A percentile compares a stretch with the other conserved stretches of the same genome.
Conservation (phyloP, 2,888 invertebrate species). For the Acleris cristana region DNA sequence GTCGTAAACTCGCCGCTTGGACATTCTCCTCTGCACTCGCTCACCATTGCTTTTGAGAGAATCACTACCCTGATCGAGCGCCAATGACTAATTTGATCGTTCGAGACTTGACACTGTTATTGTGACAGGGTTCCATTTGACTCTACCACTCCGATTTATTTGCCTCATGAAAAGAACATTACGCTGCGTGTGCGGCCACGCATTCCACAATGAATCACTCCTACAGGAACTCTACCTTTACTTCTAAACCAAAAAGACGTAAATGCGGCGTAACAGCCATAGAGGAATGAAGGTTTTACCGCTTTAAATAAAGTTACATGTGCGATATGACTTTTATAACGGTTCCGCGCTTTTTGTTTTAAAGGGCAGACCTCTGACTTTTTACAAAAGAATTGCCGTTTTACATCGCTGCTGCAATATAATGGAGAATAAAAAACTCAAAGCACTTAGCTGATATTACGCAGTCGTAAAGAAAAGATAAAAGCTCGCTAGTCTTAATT, state of each 20-base stretch:
- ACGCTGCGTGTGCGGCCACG: constrained; percentile 3
- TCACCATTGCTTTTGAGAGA: too few relatives aligned
- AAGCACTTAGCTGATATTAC: constrained; percentile 32
- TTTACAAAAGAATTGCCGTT: constrained; percentile 34
- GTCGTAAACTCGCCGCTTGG: too few relatives aligned
- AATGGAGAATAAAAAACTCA: constrained; percentile 29
- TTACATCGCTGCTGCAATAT: constrained; percentile 26
- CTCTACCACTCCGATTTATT: too few relatives aligned
- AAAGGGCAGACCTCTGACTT: constrained; percentile 10
- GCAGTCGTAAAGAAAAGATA: constrained; percentile 19
- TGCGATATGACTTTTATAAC: constrained; percentile 10
- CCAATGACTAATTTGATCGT: too few relatives aligned
- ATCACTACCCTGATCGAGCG: too few relatives aligned
- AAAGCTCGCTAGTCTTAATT: constrained; percentile 23
- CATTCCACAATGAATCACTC: constrained; percentile 27
- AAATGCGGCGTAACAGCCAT: too few relatives aligned
- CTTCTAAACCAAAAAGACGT: too few relatives aligned
- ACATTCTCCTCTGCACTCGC: too few relatives aligned
- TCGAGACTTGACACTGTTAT: too few relatives aligned
- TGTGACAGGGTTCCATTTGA: too few relatives aligned
- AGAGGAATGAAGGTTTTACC: too few relatives aligned
- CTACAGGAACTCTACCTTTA: neutral
- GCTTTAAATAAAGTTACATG: too few relatives aligned
- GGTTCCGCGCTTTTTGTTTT: neutral
- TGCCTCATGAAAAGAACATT: neutral